phyloP scores from a whole-genome alignment of 2,888 invertebrate genomes.

The Ceraclea dissimilis region DNA sequence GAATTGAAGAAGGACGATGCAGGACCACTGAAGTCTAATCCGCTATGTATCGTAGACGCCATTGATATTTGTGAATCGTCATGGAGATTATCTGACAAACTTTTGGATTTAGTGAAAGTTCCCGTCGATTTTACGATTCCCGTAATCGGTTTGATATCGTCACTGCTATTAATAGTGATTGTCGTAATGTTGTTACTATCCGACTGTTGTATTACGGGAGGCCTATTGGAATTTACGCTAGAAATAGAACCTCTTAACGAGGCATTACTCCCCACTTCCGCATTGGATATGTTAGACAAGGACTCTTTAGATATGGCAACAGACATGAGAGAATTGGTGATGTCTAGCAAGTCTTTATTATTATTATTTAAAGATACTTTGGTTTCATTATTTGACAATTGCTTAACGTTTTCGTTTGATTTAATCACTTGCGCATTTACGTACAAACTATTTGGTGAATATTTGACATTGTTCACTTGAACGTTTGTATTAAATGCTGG shows the following conservation, averaged over 20 bases:
- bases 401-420: conserved; percentile 30
- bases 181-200: conserved; percentile 39
- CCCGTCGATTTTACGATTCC: conserved; percentile 12
- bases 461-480: conserved; percentile 18
- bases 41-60: conserved; percentile 24
- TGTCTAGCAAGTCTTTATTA: conserved; percentile 19
- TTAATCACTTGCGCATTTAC: conserved; percentile 45
- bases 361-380: conserved; percentile 19
- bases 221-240: conserved; percentile 14
- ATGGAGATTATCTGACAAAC: conserved; percentile 19
- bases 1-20: conserved; percentile 35
- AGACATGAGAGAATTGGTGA: conserved; percentile 20
- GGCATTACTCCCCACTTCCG: conserved; percentile 17
- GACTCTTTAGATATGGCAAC: conserved; percentile 23
- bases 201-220: conserved; percentile 21
- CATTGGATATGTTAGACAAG: conserved; percentile 3
- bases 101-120: conserved; percentile 18
- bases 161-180: conserved; percentile 34
- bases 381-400: conserved; percentile 16
- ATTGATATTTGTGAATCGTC: conserved; percentile 30
- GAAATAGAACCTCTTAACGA: conserved; percentile 22
- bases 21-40: conserved; percentile 32
- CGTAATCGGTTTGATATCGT: conserved; percentile 25
- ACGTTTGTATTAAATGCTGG: conserved; percentile 22
- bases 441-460: conserved; percentile 36